Base-by-base conservation (phyloP, 2,113 vertebrate genomes). In the Herpetotheres cachinnans region DNA sequence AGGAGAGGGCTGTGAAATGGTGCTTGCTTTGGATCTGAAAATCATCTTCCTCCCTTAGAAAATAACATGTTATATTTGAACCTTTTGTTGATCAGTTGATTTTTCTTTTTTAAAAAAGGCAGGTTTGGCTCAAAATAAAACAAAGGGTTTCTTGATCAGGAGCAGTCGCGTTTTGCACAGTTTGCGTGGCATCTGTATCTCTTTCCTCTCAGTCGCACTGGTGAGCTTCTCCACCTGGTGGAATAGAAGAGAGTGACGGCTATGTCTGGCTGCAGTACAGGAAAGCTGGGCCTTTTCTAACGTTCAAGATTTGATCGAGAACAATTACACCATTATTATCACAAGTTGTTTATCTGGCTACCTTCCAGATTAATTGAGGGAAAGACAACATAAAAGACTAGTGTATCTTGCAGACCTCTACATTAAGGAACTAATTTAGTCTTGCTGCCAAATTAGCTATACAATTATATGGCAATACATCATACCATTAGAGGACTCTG, bases 201-300 rank as follows among this genome's bases (percentile, higher is more conserved):
- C 24, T 22, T 61, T 38, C 82, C 44, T 12, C 36, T 66, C 70
- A 20, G 21, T 30, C 3, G 0, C 72, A 34, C 67, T 67, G 82
- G 25, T 49, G 78, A 83, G 69, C 56, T 83, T 76, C 82, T 66
- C 73, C 86, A 66, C 79, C 93, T 88, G 46, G 26, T 71, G 82
- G 86, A 47, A 67, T 1, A 77, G 79, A 65, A 50, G 34, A 46
- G 44, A 79, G 67, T 13, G 42, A 36, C 3, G 2, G 15, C 52
- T 32, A 1, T 6, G 6, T 6, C 77, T 56, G 50, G 21, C 34
- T 25, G 44, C 52, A 21, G 65, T 4, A 26, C 42, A 26, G 54
- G 22, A 63, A 52, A 77, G 15, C 42, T 13, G 26, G 14, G 49
- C 22, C 63, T 61, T 77, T 42, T 27, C 67, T 55, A 29, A 40